Evolutionary conservation across 2,797 vertebrate species (phyloP), one percentile per base, ranked within the genome.

Genomic region (Trachops cirrhosus): DNA sequence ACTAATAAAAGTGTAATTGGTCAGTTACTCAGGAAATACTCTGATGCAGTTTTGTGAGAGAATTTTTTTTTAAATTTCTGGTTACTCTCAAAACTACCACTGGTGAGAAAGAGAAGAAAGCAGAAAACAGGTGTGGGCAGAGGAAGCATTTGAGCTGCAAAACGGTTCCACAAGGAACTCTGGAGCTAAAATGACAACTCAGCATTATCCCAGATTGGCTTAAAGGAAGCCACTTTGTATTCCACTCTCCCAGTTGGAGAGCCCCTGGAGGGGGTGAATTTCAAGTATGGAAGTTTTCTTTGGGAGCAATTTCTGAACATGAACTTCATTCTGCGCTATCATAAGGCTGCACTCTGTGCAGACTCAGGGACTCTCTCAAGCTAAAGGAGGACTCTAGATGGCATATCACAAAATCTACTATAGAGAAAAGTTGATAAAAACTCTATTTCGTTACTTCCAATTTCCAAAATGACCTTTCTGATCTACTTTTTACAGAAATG

Each of bases 391-490:
- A 3, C 3, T 54, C 52, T 57, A 22, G 22, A 21, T 9, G 9
- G 0, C 8, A 37, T 39, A 29, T 78, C 19, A 34, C 26, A 75
- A 8, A 77, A 75, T 67, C 16, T 68, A 12, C 41, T 86, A 1
- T 18, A 73, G 4, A 64, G 10, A 64, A 57, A 90, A 62, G 9
- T 32, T 46, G 37, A 16, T 21, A 54, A 34, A 10, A 14, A 37
- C 11, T 68, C 12, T 9, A 22, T n/a, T 87, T 64, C 3, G 22
- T 18, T 71, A 7, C 8, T 89, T 70, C 29, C 2, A 26, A 26
- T 71, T 96, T 92, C 52, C 29, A 90, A 89, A 93, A 62, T 46
- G 12, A 9, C 5, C 11, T 54, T 15, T 41, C 12, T 54, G n/a
- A 14, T 68, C 12, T 88, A 11, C 48, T 86, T 82, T 77, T 78